A percentile compares a stretch with the other conserved stretches of the same genome.
phyloP scores from a whole-genome alignment of 2,888 invertebrate species.

The Urechis unicinctus region DNA sequence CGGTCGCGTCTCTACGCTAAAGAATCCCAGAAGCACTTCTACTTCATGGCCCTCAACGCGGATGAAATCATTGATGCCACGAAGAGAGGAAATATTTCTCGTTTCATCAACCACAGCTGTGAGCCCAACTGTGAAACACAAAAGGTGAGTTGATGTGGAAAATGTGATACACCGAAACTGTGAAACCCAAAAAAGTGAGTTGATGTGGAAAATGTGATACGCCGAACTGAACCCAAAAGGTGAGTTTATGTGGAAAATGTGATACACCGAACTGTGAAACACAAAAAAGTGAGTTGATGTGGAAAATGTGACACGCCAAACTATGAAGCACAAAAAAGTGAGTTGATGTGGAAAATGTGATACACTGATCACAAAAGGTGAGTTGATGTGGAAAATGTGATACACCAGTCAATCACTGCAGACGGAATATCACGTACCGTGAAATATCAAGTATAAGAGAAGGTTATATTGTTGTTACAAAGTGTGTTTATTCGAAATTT shows the following conservation, averaged over 20 bases:
- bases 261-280: not conserved
- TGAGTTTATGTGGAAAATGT: conserved; percentile 24
- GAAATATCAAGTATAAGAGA: too few relatives aligned
- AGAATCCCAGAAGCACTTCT: conserved; percentile 86
- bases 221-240: conserved; percentile 95
- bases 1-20: conserved; percentile 83
- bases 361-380: conserved; percentile 68
- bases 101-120: conserved; percentile 98
- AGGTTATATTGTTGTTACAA: too few relatives aligned
- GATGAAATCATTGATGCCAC: conserved; percentile 96
- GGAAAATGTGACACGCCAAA: conserved; percentile 69
- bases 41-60: conserved; percentile 92
- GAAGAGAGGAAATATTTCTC: conserved; percentile 85
- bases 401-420: conserved; percentile 62
- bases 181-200: not conserved
- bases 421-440: not conserved
- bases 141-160: conserved; percentile 57
- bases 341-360: conserved; percentile 2
- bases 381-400: conserved; percentile 2
- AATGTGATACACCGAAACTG: not conserved
- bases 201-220: not conserved
- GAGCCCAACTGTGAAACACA: conserved; percentile 98
- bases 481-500: too few relatives aligned
- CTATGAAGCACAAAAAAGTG: conserved; percentile 91
- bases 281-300: not conserved